These are phyloP conservation scores for Leptogaster cylindrica DNA, from an alignment of 2,888 invertebrate species.

Conservation along the genomic window DNA sequence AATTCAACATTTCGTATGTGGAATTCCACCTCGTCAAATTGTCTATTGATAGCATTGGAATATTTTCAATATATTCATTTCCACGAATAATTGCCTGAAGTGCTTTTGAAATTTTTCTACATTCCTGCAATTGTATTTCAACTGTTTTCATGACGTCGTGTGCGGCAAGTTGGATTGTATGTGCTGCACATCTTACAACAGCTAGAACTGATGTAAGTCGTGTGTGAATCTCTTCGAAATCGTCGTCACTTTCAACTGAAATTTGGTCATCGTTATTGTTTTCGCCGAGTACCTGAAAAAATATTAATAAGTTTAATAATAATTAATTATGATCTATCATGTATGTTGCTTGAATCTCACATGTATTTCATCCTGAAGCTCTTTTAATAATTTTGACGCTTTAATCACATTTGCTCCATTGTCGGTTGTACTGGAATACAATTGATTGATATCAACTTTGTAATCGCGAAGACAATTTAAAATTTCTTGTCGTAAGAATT, in stretches of 20 bases:
- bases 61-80: background rate
- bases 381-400: too few relatives aligned
- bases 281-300: background rate
- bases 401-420: too few relatives aligned
- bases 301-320: too few relatives aligned
- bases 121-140: constrained; percentile 8
- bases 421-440: constrained; percentile 29
- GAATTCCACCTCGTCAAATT: too few relatives aligned
- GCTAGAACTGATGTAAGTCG: too few relatives aligned
- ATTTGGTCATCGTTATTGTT: background rate
- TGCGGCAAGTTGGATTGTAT: constrained; percentile 21
- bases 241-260: too few relatives aligned
- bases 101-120: background rate
- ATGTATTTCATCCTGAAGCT: background rate
- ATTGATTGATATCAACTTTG: constrained; percentile 1
- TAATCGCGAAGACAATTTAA: too few relatives aligned
- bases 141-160: constrained; percentile 14
- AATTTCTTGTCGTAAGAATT: constrained; percentile 7
- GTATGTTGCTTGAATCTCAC: too few relatives aligned
- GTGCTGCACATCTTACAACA: constrained; percentile 18
- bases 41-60: background rate
- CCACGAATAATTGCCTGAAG: background rate
- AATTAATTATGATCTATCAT: too few relatives aligned
- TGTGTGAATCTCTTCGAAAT: too few relatives aligned
- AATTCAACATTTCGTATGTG: constrained; percentile 25